Conservation (phyloP, 2,797 vertebrate species). For the Melanotaenia pygmaea region DNA sequence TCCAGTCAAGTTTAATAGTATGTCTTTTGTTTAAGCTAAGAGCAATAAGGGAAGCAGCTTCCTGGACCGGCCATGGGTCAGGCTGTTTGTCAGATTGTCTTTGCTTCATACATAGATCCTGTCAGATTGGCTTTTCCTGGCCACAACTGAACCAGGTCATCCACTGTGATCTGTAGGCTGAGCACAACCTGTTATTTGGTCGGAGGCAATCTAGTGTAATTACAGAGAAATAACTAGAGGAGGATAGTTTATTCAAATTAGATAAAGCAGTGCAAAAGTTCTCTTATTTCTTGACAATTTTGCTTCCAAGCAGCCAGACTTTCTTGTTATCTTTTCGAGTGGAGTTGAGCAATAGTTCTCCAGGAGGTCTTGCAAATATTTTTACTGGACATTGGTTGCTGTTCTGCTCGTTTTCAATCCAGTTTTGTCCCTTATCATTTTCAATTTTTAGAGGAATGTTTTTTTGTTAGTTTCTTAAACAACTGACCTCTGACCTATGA, state of each 20-base stretch:
- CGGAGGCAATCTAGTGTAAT: constrained; percentile 6
- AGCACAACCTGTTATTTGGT: constrained; percentile 21
- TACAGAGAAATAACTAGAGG: constrained; percentile 9
- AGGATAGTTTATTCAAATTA: constrained; percentile 5
- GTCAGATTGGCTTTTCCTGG: constrained; percentile 9
- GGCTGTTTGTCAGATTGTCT: background rate
- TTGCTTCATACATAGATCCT: constrained; percentile 16
- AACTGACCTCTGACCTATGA: background rate
- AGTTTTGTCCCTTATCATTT: background rate
- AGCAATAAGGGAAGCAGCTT: no score
- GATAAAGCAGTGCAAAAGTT: background rate
- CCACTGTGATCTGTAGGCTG: constrained; percentile 17
- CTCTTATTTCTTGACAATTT: background rate
- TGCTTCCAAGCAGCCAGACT: background rate
- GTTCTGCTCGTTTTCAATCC: background rate
- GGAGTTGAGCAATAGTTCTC: background rate
- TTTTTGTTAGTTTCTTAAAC: background rate
- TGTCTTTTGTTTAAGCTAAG: no score
- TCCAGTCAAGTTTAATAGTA: no score
- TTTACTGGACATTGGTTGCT: background rate
- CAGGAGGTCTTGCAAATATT: background rate
- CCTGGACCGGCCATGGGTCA: background rate
- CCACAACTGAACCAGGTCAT: constrained; percentile 26
- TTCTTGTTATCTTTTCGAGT: background rate
- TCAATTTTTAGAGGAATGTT: background rate